Evolutionary conservation across 2,113 vertebrate species (phyloP).

Genomic region (Trochalopteron elliotii): DNA sequence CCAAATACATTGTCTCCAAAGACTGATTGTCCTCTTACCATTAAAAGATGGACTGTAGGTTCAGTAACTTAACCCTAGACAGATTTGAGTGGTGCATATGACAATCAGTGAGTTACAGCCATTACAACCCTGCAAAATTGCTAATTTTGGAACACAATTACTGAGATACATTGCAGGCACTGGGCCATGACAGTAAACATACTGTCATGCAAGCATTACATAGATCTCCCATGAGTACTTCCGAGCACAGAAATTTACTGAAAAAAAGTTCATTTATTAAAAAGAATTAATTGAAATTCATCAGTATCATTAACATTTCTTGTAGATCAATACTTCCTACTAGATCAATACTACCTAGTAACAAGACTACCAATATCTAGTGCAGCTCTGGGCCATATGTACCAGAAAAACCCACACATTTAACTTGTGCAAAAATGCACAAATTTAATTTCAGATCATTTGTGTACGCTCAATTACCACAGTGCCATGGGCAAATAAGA

Average conservation of each 20-base stretch:
- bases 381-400: neutral
- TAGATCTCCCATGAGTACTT: neutral
- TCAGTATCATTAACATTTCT: neutral
- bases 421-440: neutral
- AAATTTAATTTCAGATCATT: neutral
- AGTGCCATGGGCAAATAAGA: neutral
- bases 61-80: neutral
- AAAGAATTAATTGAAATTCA: neutral
- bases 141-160: neutral
- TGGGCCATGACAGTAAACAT: neutral
- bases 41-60: neutral
- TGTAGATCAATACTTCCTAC: neutral
- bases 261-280: neutral
- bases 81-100: neutral
- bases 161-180: neutral
- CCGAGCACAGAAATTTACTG: neutral
- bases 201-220: neutral
- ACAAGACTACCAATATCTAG: neutral
- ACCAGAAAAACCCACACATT: neutral
- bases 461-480: neutral
- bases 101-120: neutral
- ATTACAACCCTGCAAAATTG: neutral
- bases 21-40: neutral
- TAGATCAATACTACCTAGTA: neutral
- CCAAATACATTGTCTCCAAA: neutral